These are phyloP conservation scores for Rhynchomys soricoides DNA, from an alignment of 2,113 vertebrate genomes.

Conservation along the genomic window DNA sequence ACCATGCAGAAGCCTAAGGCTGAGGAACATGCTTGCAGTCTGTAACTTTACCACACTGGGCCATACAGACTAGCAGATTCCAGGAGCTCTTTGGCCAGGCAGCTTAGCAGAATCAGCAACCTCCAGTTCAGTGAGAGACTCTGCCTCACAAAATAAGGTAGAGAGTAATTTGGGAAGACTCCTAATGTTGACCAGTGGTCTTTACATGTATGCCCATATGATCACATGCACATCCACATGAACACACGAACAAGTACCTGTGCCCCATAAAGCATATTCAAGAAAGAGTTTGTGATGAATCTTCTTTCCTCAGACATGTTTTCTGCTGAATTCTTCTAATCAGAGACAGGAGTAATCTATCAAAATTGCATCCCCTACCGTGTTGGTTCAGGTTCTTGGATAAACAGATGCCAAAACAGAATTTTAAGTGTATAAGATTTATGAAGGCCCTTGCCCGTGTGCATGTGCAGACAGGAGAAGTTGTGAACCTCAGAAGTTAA, in stretches of 20 bases:
- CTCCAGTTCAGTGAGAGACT: neutral
- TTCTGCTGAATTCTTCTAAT: slow-evolving; percentile 41
- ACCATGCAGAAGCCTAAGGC: neutral
- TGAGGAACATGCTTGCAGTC: too few species aligned
- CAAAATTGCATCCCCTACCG: neutral
- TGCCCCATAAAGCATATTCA: neutral
- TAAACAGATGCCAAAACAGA: slow-evolving; percentile 7
- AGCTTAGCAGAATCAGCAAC: too few species aligned
- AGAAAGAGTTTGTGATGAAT: neutral
- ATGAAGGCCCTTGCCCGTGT: neutral
- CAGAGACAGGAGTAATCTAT: neutral
- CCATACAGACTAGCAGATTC: too few species aligned
- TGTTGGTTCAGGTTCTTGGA: neutral
- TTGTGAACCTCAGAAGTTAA: neutral
- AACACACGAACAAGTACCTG: neutral
- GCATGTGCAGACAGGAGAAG: neutral
- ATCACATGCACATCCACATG: neutral
- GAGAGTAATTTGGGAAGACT: neutral
- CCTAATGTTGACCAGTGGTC: neutral
- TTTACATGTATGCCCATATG: too few species aligned
- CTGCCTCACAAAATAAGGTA: neutral
- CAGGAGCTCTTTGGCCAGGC: neutral
- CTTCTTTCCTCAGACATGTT: neutral
- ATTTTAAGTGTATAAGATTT: slow-evolving; percentile 5
- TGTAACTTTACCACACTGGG: neutral